phyloP scores from a whole-genome alignment of 2,888 invertebrate genomes.

The Calameuta filiformis region DNA sequence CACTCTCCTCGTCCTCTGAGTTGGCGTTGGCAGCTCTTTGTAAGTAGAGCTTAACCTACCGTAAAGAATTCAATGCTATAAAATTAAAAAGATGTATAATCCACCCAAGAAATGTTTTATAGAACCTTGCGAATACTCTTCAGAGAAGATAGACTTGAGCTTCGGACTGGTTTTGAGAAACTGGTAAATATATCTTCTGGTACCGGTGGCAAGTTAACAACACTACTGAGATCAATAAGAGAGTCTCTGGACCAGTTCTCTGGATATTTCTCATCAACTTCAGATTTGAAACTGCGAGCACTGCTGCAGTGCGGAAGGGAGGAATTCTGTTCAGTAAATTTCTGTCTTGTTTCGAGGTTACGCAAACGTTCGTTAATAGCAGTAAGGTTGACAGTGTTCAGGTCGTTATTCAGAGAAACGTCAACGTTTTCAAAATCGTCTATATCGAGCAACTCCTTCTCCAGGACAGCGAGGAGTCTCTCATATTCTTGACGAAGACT shows the following conservation, averaged over 20 bases:
- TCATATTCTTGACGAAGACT: slow-evolving; percentile 44
- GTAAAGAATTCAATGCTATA: not conserved
- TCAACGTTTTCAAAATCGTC: slow-evolving; percentile 54
- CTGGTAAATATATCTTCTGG: slow-evolving; percentile 67
- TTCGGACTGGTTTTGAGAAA: slow-evolving; percentile 62
- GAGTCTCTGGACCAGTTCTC: slow-evolving; percentile 66
- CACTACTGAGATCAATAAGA: slow-evolving; percentile 63
- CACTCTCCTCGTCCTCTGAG: slow-evolving; percentile 65
- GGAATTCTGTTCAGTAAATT: slow-evolving; percentile 35
- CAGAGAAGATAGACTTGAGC: slow-evolving; percentile 65
- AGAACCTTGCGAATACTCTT: slow-evolving; percentile 64
- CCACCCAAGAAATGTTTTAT: not conserved
- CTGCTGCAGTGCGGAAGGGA: slow-evolving; percentile 45
- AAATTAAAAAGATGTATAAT: not conserved
- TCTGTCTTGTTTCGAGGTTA: slow-evolving; percentile 51
- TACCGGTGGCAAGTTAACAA: slow-evolving; percentile 65
- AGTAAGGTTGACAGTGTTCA: slow-evolving; percentile 32
- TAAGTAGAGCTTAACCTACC: slow-evolving; percentile 60
- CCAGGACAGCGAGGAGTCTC: slow-evolving; percentile 56
- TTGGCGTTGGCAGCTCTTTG: slow-evolving; percentile 64
- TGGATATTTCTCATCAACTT: slow-evolving; percentile 67
- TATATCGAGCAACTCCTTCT: slow-evolving; percentile 57
- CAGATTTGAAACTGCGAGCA: slow-evolving; percentile 60
- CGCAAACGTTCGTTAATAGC: slow-evolving; percentile 60
- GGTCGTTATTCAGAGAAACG: slow-evolving; percentile 15